phyloP scores from a whole-genome alignment of 2,797 vertebrate species.

The Girardinus metallicus region DNA sequence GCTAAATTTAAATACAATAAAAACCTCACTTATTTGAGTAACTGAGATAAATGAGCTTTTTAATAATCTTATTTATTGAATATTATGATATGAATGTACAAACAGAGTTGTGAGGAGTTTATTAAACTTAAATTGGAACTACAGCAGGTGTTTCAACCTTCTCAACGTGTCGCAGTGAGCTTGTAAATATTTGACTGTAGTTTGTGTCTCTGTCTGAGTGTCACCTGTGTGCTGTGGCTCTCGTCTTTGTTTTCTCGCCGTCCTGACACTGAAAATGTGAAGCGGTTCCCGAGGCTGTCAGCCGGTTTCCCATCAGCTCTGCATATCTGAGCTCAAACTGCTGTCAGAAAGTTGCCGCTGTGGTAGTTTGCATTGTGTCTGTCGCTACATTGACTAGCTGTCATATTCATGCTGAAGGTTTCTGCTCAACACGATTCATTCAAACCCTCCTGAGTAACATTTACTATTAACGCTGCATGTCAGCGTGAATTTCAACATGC shows the following conservation, averaged over 20 bases:
- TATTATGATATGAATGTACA: too few relatives aligned
- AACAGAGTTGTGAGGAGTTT: neutral
- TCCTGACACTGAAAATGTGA: neutral
- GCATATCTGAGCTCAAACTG: constrained; percentile 24
- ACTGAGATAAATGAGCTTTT: neutral
- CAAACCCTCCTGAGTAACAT: constrained; percentile 2
- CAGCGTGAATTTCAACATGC: neutral
- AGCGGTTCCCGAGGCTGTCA: constrained; percentile 21
- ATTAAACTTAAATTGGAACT: neutral
- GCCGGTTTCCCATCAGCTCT: constrained; percentile 47
- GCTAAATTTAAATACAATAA: too few relatives aligned
- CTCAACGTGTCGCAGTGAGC: neutral
- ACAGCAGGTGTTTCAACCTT: neutral
- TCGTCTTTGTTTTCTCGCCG: rapidly evolving
- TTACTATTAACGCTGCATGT: neutral
- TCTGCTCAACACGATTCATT: constrained; percentile 44
- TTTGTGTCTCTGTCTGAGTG: neutral
- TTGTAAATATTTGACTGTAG: neutral
- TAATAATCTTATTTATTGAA: neutral
- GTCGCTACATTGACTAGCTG: constrained; percentile 73
- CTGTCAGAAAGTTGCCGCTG: constrained; percentile 25
- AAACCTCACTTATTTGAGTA: too few relatives aligned
- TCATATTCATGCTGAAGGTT: constrained; percentile 63
- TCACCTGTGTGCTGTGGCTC: neutral
- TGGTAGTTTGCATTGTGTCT: constrained; percentile 52